A percentile compares a stretch with the other conserved stretches of the same genome.
These are phyloP conservation scores for Zaprionus ornatus DNA, from an alignment of 1,140 invertebrate genomes.

Conservation along the genomic window DNA sequence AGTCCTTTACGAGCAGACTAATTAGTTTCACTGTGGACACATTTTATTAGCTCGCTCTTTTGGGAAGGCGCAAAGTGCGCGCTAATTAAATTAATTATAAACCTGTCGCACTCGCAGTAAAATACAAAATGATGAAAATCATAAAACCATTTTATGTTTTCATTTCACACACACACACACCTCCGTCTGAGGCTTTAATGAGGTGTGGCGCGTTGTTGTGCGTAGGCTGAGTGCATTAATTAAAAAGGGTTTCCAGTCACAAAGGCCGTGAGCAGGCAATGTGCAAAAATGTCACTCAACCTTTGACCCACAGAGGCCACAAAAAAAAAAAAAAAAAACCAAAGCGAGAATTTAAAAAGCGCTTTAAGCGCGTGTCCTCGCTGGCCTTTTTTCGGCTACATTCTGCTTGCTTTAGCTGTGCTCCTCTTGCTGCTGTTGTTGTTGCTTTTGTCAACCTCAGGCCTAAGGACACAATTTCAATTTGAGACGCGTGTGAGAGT, in stretches of 20 bases:
- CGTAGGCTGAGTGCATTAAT: conserved; percentile 65
- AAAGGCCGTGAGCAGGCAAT: conserved; percentile 2
- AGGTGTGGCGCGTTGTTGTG: conserved; percentile 49
- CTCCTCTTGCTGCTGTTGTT: conserved; percentile 5
- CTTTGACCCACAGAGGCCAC: conserved; percentile 54
- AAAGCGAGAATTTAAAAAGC: conserved; percentile 46
- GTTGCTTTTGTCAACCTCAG: conserved; percentile 44
- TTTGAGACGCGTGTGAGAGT: conserved; percentile 52
- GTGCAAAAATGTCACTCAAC: conserved; percentile 61
- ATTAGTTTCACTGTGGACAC: conserved; percentile 42
- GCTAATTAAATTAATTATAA: conserved; percentile 53
- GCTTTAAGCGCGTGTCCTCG: conserved; percentile 67
- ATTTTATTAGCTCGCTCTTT: conserved; percentile 36
- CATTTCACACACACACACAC: conserved; percentile 44
- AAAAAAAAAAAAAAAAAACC: conserved; percentile 32
- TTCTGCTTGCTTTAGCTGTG: not conserved
- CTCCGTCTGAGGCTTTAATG: conserved; percentile 64
- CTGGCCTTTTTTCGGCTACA: conserved; percentile 37
- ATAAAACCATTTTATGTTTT: conserved; percentile 74
- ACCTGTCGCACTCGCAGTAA: conserved; percentile 26
- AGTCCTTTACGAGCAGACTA: conserved; percentile 30
- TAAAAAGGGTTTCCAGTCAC: conserved; percentile 69
- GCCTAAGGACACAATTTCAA: conserved; percentile 68
- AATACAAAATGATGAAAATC: conserved; percentile 45
- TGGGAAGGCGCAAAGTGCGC: conserved; percentile 16